Evolutionary conservation across 2,113 vertebrate species (phyloP), one percentile per base, ranked within the genome.

Genomic region (Lipotes vexillifer): DNA sequence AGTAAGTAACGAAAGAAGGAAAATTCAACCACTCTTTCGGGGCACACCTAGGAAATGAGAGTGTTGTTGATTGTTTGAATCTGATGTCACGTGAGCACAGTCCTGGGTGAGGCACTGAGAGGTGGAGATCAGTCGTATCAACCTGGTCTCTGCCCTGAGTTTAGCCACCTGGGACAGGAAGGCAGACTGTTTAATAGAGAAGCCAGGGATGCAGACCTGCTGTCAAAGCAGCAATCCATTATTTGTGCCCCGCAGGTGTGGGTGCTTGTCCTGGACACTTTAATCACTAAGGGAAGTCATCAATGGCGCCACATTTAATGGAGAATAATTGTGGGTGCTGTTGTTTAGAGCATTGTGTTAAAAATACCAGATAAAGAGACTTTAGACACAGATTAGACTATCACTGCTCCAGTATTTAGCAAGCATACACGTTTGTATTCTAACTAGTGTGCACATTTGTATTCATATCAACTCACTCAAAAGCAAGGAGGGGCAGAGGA

Each of bases 21-120:
- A 66, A 66, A 82, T 52, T 5, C 36, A 74, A 11, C 36, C 36
- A 33, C 33, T 72, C 14, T 74, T 59, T 41, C 1, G 15, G 33
- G 55, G 33, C 13, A 21, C 49, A 81, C 71, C 0, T 52, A 29
- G 25, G 20, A 68, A 33, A 31, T 14, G 27, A 89, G 15, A 31
- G 7, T 61, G 25, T 29, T 10, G 3, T 17, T 11, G 1, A 49
- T 44, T 20, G 8, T 61, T 93, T 71, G 6, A 15, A 46, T 63
- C 12, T 3, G 13, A 10, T 6, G 1, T 6, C 9, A 25, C 3
- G 4, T 55, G 52, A 31, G 3, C 44, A 15, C 31, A 25, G 0
- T 9, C 38, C 31, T 31, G 8, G 8, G 17, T 14, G 44, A 52
- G 84, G 12, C 6, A 29, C 46, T 8, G 8, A n/a, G 82, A 66